Conservation (phyloP, 2,888 invertebrate genomes). For the Lepidonotus clava region DNA sequence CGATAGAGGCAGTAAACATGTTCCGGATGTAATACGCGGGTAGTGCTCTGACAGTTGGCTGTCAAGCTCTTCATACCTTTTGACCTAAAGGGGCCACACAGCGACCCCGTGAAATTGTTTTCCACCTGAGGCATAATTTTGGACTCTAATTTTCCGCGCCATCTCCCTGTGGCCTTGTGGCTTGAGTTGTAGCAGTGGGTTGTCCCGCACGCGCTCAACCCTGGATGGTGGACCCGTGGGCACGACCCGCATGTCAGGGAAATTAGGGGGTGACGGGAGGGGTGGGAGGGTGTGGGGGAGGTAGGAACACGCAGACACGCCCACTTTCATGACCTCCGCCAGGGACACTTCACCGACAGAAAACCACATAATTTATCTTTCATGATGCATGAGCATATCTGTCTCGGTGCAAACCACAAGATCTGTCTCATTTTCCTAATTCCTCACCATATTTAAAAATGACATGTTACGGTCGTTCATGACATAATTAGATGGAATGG, state of each 20-base stretch:
- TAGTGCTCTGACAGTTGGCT: not conserved
- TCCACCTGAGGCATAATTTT: constrained; percentile 8
- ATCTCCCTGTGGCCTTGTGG: not conserved
- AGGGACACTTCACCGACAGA: not conserved
- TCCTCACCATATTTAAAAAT: too few relatives aligned
- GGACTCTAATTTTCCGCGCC: constrained; percentile 24
- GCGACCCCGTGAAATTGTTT: constrained; percentile 37
- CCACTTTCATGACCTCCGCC: not conserved
- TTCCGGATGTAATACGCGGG: not conserved
- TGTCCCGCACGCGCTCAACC: not conserved
- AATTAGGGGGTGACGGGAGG: not conserved
- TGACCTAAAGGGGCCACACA: not conserved
- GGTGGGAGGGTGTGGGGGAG: not conserved
- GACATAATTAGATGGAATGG: too few relatives aligned
- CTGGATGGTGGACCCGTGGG: not conserved
- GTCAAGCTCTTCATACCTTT: not conserved
- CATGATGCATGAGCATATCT: not conserved
- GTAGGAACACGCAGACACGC: not conserved
- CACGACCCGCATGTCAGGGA: not conserved
- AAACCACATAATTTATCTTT: constrained; percentile 29
- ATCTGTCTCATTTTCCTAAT: too few relatives aligned
- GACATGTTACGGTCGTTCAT: too few relatives aligned
- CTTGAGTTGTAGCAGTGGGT: not conserved
- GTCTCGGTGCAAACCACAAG: too few relatives aligned
- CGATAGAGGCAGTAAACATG: not conserved